Base-by-base conservation (phyloP, 2,888 invertebrate species). In the Macroteleia sp. region DNA sequence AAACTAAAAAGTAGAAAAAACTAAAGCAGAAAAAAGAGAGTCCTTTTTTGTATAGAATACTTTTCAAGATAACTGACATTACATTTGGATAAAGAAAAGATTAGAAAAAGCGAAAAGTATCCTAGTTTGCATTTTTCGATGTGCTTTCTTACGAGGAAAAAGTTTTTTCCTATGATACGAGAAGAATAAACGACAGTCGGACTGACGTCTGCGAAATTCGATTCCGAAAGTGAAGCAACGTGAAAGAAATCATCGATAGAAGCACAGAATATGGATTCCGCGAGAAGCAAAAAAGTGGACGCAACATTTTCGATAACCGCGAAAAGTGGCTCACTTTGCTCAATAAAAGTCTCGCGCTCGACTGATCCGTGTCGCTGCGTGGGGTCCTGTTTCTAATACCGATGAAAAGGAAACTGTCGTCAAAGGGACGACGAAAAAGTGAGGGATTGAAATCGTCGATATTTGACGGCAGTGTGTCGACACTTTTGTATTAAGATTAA, bases 291-390 rank as follows among this genome's bases (percentile, higher is more conserved):
- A n/a, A n/a, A n/a, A n/a, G n/a, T n/a, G n/a, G n/a, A n/a, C n/a
- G n/a, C n/a, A n/a, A n/a, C n/a, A n/a, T n/a, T n/a, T n/a, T n/a
- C n/a, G n/a, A n/a, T n/a, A n/a, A n/a, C n/a, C n/a, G n/a, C n/a
- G n/a, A n/a, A n/a, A n/a, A n/a, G n/a, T n/a, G 73, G 77, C 73
- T 81, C 67, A 81, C 83, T 81, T 81, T 82, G 80, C 81, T 81
- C 81, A 82, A 84, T 87, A 86, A 86, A 85, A 81, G 82, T 80
- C 80, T 82, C 76, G 79, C 84, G 84, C 82, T 84, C 84, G 71
- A 83, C 85, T 87, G 89, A 87, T 77, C 89, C 89, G 83, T 77
- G 82, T 77, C 86, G 85, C 88, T 77, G 87, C 87, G 89, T 88
- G 89, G 88, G 89, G 89, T 88, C 86, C 79, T 80, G 78, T 81